Evolutionary conservation across 2,797 vertebrate genomes (phyloP), one percentile per base, ranked within the genome.

Genomic region (Cyclura pinguis): DNA sequence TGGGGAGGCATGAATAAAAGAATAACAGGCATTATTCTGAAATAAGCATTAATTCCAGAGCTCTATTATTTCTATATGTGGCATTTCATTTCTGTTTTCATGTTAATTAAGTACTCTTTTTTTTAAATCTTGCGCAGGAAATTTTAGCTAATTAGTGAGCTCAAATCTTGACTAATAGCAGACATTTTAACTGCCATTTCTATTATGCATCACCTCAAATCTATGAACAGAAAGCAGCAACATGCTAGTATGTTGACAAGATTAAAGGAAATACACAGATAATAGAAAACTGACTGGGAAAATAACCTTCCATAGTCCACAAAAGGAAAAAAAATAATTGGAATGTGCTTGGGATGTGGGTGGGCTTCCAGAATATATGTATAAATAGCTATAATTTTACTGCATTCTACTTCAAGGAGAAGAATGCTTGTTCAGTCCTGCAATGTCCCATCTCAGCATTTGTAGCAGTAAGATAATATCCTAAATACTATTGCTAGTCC

Each of bases 231-330:
- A 94, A 95, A 90, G 38, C 85, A 91, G 86, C 67, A 85, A 83
- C 93, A 88, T 86, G 89, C 85, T 83, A 90, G 78, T 91, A 94
- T 95, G 92, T 91, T 92, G 95, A 92, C 91, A 90, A 67, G 85
- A 94, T 92, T 93, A 92, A 93, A 92, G 76, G 67, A 94, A 92
- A 67, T 29, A 92, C 13, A 90, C 2, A 47, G 91, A 91, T 87
- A 93, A 94, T 95, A 94, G 76, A 82, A 90, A 90, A 93, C 76
- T 91, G 57, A 59, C 87, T 67, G 80, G 5, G 13, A 77, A 90
- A 91, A 91, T 69, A 88, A 91, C 42, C 73, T 9, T 72, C 87
- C 84, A 91, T 91, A 92, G 80, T 52, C 80, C 88, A 93, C 78
- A 89, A 87, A 90, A 42, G 42, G 42, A 57, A 52, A 82, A 67